Base-by-base conservation (phyloP, 1,140 invertebrate genomes). In the Asbolus verrucosus region DNA sequence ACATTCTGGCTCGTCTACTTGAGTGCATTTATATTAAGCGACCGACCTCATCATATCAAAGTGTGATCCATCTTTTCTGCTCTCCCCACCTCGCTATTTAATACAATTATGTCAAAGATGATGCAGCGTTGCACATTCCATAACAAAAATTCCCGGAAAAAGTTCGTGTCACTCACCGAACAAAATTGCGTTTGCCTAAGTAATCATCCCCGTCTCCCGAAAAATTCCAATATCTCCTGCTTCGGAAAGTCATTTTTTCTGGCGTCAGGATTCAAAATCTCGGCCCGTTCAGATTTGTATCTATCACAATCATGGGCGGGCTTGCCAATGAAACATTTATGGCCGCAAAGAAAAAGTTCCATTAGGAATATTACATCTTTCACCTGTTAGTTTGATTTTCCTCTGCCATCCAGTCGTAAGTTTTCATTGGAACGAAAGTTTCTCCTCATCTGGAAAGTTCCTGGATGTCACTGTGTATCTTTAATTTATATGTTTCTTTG, bases 21-120 rank as follows among this genome's bases (percentile, higher is more conserved):
- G 70, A 60, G 50, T 59, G 70, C 67, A 63, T 70, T 70, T 73
- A 67, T 75, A 71, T 72, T 72, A 69, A 68, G 73, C 63, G 54
- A 75, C 75, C 67, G 61, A 75, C 71, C 73, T 75, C 75, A 76
- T 76, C 73, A 75, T 75, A 76, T 76, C 71, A 76, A 75, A 73
- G 69, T 69, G 71, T 65, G 60, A 76, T 76, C 73, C 71, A 76
- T 76, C 74, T 75, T 74, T 54, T 43, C 39, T 41, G 8, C 19
- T 60, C 39, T 4, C 43, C 16, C 41, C 11, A 41, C 61, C 31
- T 31, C 18, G 14, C 5, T 70, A 15, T 70, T 69, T 65, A 65
- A 54, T 41, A 54, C 27, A 65, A 27, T 46, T 65, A 70, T 63
- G 60, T 62, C 60, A 62, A 62, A 62, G 60, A 62, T 62, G 60